Evolutionary conservation across 1,140 invertebrate species (phyloP).

Genomic region (Sinonovacula constricta): DNA sequence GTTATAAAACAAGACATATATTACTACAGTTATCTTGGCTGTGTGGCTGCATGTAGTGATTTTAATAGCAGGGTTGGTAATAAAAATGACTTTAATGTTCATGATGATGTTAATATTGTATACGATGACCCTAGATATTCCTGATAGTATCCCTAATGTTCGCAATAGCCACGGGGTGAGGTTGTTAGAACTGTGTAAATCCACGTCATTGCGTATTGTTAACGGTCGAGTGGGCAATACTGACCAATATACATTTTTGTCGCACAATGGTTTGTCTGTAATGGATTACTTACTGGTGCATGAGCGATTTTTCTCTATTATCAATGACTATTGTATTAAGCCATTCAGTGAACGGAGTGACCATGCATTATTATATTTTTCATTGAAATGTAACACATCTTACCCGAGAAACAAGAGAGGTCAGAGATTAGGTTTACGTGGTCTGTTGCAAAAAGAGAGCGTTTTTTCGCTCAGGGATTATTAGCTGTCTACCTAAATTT

Average conservation of each 20-base stretch:
- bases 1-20: slow-evolving; percentile 5
- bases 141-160: slow-evolving; percentile 2
- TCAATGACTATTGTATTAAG: no score
- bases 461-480: neutral
- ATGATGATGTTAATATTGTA: neutral
- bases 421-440: no score
- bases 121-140: slow-evolving; percentile 9
- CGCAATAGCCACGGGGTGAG: slow-evolving; percentile 1
- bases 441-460: neutral
- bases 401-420: neutral
- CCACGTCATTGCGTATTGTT: slow-evolving; percentile 26
- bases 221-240: neutral
- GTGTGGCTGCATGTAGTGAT: no score
- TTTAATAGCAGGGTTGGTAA: no score
- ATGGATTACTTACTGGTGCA: neutral
- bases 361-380: no score
- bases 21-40: neutral
- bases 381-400: neutral
- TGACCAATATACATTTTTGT: no score
- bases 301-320: no score
- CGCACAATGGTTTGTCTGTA: neutral
- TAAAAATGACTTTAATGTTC: slow-evolving; percentile 8
- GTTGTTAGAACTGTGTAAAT: neutral
- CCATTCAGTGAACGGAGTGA: no score
- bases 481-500: neutral